phyloP scores from a whole-genome alignment of 2,797 vertebrate genomes.

The Sebastes baramenuke region DNA sequence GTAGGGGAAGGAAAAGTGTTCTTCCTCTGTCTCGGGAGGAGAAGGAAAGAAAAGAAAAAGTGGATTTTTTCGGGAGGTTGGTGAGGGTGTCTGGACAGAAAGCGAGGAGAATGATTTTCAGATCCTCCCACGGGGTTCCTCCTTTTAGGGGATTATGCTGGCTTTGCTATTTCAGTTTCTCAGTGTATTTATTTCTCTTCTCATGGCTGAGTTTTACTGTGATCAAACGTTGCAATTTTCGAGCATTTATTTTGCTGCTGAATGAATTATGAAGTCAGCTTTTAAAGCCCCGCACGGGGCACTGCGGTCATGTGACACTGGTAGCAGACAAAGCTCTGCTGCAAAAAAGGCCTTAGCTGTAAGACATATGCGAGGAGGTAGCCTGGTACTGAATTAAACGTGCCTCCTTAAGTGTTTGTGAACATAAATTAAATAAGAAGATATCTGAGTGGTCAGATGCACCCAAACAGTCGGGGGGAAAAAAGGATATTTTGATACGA shows the following conservation, averaged over 20 bases:
- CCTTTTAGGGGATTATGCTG: constrained; percentile 64
- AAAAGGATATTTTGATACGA: constrained; percentile 28
- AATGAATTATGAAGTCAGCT: constrained; percentile 65
- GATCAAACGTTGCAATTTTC: constrained; percentile 75
- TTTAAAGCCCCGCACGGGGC: constrained; percentile 36
- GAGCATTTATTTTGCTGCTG: constrained; percentile 72
- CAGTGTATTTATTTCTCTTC: constrained; percentile 80
- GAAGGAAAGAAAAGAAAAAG: constrained; percentile 34
- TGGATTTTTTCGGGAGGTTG: constrained; percentile 14
- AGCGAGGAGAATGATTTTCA: constrained; percentile 41
- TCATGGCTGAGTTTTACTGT: constrained; percentile 81
- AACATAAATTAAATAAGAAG: constrained; percentile 19
- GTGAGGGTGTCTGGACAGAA: constrained; percentile 37
- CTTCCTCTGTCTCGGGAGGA: constrained; percentile 41
- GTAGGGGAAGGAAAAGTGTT: constrained; percentile 12
- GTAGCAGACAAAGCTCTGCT: constrained; percentile 50
- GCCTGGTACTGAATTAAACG: constrained; percentile 49
- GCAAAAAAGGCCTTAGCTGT: constrained; percentile 65
- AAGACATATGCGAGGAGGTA: constrained; percentile 29
- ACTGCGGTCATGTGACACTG: constrained; percentile 45
- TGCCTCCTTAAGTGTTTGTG: constrained; percentile 57
- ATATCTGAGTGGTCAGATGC: constrained; percentile 13
- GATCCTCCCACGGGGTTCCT: constrained; percentile 56
- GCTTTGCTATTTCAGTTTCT: constrained; percentile 75
- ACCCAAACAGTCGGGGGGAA: not conserved